Evolutionary conservation across 1,140 invertebrate species (phyloP), one percentile per base, ranked within the genome.

Genomic region (Pomacea maculata): DNA sequence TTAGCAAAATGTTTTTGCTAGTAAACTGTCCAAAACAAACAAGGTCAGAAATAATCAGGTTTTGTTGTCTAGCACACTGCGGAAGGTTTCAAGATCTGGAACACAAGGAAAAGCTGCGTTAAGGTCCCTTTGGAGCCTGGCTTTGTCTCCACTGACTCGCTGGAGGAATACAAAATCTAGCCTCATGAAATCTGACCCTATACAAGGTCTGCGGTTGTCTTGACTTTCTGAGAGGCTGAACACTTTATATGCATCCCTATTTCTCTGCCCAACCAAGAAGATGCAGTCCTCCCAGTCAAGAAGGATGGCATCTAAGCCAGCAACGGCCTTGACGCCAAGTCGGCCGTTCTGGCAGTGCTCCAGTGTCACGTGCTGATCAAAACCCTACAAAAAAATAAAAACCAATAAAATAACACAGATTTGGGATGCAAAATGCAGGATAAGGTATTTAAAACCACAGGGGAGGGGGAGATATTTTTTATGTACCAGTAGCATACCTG

Each of bases 21-120:
- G 11, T 61, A 17, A 11, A 14, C 11, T 61, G 57, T 61, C 57
- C 57, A 61, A 61, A 61, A 61, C 15, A 61, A 61, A 9, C 57
- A 61, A 17, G 15, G 57, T 61, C 57, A 61, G 15, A 17, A 11
- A 61, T 19, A 71, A 57, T 71, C 67, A 78, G 19, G 77, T 78
- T 57, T 78, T 78, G 77, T 78, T 78, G 67, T 78, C 77, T n/a
- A 78, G 61, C 45, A 78, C 77, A 52, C 77, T 78, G 65, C 77
- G 77, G 52, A 78, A 78, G 21, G 77, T 78, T 54, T 78, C 77
- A 17, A 71, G 77, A 17, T 78, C 77, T 11, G 77, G 77, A n/a
- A 78, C 57, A n/a, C 77, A 78, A 10, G 77, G 77, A 71, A 78
- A 78, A 4, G 67, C 77, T 8, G 77, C 77, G 19, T 78, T 70